phyloP scores from a whole-genome alignment of 2,888 invertebrate species.

The Plebejus melissa region DNA sequence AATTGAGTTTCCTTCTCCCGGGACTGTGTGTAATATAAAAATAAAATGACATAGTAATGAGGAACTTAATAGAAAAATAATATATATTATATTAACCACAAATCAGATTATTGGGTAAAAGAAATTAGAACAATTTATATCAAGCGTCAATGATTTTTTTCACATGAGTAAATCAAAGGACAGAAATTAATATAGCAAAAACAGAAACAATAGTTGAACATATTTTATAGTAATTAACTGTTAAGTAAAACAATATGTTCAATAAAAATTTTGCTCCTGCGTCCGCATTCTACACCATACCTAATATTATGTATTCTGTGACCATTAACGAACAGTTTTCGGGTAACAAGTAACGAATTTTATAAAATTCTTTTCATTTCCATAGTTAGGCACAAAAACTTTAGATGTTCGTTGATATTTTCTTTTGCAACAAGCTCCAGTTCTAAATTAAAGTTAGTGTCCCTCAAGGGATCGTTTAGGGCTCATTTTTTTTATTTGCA shows the following conservation, averaged over 20 bases:
- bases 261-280: background rate
- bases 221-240: background rate
- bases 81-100: slow-evolving; percentile 32
- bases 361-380: too few species aligned
- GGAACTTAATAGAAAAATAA: slow-evolving; percentile 71
- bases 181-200: background rate
- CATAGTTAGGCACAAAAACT: too few species aligned
- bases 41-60: slow-evolving; percentile 73
- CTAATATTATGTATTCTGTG: too few species aligned
- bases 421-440: background rate
- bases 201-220: background rate
- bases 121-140: background rate
- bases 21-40: slow-evolving; percentile 63
- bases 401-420: background rate
- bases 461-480: background rate
- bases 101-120: slow-evolving; percentile 1
- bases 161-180: background rate
- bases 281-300: background rate
- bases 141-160: background rate
- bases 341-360: background rate
- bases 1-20: slow-evolving; percentile 59
- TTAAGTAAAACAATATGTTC: background rate
- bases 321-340: background rate
- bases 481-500: background rate
- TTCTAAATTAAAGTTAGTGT: background rate